A percentile compares a stretch with the other conserved stretches of the same genome.
These are phyloP conservation scores for Bettongia penicillata DNA, from an alignment of 2,113 vertebrate genomes.

Conservation along the genomic window DNA sequence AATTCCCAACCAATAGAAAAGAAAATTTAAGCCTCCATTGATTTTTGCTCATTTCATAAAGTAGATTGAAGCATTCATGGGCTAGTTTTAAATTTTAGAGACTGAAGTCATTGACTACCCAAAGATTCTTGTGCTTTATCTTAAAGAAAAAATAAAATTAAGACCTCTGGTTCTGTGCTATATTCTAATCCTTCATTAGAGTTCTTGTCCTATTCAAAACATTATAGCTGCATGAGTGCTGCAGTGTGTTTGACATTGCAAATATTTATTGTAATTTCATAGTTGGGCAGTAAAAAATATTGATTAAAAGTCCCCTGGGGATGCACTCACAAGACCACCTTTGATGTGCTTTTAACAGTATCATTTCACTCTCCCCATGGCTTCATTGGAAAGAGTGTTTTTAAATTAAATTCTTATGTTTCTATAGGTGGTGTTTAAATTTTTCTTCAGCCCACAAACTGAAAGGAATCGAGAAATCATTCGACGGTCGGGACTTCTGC, in stretches of 20 bases:
- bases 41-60: not conserved
- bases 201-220: not conserved
- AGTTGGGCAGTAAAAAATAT: constrained; percentile 19
- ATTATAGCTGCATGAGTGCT: not conserved
- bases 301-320: constrained; percentile 21
- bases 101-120: not conserved
- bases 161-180: not conserved
- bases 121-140: not conserved
- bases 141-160: not conserved
- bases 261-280: constrained; percentile 60
- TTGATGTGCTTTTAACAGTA: constrained; percentile 35
- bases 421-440: constrained; percentile 96
- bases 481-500: constrained; percentile 91
- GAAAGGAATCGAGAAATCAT: constrained; percentile 96
- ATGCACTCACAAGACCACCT: constrained; percentile 33
- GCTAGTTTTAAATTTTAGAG: not conserved
- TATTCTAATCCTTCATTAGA: constrained; percentile 29
- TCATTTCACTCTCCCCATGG: constrained; percentile 40
- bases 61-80: not conserved
- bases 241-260: constrained; percentile 27
- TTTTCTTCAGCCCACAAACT: constrained; percentile 96
- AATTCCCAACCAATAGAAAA: not conserved
- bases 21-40: not conserved
- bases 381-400: constrained; percentile 30
- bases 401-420: constrained; percentile 64